A percentile compares a stretch with the other conserved stretches of the same genome.
These are phyloP conservation scores for Coenonympha glycerion DNA, from an alignment of 2,888 invertebrate genomes.

Conservation along the genomic window DNA sequence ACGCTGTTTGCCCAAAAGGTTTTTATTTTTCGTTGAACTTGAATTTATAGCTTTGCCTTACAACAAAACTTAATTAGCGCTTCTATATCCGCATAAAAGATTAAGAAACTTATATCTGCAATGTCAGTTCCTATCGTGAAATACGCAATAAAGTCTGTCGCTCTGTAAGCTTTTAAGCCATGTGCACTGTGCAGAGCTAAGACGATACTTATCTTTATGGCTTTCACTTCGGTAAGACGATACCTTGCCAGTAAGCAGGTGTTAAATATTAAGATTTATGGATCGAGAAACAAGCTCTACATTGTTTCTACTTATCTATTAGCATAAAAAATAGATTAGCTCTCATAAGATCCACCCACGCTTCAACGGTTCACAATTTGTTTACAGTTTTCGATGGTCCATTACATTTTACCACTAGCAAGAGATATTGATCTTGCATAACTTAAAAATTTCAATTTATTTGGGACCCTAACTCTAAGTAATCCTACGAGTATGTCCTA, in stretches of 20 bases:
- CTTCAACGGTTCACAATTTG: conserved; percentile 24
- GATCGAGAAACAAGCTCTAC: conserved; percentile 62
- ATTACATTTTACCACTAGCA: conserved; percentile 15
- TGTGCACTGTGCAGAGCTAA: conserved; percentile 30
- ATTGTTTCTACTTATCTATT: conserved; percentile 49
- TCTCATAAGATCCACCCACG: conserved; percentile 37
- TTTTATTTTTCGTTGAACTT: not conserved
- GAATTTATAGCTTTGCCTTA: conserved; percentile 5
- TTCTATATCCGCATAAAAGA: conserved; percentile 8
- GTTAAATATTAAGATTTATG: conserved; percentile 65
- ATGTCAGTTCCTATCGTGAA: conserved; percentile 14
- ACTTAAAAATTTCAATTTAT: not conserved
- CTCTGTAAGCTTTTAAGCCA: conserved; percentile 28
- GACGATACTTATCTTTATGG: conserved; percentile 45
- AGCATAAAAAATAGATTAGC: conserved; percentile 46
- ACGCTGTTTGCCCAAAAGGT: not conserved
- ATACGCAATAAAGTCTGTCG: conserved; percentile 9
- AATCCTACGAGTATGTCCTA: too few relatives aligned
- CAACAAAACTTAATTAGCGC: conserved; percentile 11
- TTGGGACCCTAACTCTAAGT: not conserved
- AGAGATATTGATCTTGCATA: not conserved
- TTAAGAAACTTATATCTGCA: conserved; percentile 13
- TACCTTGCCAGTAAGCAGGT: conserved; percentile 35
- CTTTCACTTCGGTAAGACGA: conserved; percentile 45
- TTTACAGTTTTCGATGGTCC: conserved; percentile 20